Evolutionary conservation across 2,888 invertebrate genomes (phyloP).

Genomic region (Abscondita cerata): DNA sequence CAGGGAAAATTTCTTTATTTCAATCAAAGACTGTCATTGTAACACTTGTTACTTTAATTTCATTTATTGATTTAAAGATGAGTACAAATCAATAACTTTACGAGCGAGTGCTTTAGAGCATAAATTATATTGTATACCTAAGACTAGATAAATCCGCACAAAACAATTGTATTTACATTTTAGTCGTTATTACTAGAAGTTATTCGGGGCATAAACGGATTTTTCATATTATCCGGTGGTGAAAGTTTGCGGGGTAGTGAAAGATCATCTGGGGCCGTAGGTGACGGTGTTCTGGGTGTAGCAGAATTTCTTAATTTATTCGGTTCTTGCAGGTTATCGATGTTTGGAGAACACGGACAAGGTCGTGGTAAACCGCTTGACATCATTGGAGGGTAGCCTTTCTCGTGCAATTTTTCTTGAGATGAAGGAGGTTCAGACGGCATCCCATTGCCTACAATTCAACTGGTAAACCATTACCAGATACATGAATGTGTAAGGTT

Average conservation of each 20-base stretch:
- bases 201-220: constrained; percentile 23
- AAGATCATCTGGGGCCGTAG: constrained; percentile 55
- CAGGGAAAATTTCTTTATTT: no score
- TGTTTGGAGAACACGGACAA: constrained; percentile 54
- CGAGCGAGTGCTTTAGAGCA: constrained; percentile 1
- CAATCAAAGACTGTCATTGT: no score
- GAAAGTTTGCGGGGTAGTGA: constrained; percentile 46
- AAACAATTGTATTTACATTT: not conserved
- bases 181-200: constrained; percentile 23
- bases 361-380: constrained; percentile 45
- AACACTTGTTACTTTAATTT: no score
- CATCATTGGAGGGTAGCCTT: constrained; percentile 44
- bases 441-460: constrained; percentile 26
- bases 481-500: not conserved
- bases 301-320: constrained; percentile 31
- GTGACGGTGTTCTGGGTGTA: constrained; percentile 51
- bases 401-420: constrained; percentile 41
- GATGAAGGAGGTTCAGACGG: constrained; percentile 29
- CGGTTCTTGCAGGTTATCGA: constrained; percentile 50
- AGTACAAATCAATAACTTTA: constrained; percentile 1
- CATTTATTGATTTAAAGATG: not conserved
- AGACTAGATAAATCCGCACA: no score
- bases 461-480: no score
- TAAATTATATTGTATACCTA: not conserved
- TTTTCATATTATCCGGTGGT: constrained; percentile 19